Percentiles rank a stretch among this genome's conserved stretches.
Conservation (phyloP, 2,113 vertebrate species). For the Albula glossodonta region DNA sequence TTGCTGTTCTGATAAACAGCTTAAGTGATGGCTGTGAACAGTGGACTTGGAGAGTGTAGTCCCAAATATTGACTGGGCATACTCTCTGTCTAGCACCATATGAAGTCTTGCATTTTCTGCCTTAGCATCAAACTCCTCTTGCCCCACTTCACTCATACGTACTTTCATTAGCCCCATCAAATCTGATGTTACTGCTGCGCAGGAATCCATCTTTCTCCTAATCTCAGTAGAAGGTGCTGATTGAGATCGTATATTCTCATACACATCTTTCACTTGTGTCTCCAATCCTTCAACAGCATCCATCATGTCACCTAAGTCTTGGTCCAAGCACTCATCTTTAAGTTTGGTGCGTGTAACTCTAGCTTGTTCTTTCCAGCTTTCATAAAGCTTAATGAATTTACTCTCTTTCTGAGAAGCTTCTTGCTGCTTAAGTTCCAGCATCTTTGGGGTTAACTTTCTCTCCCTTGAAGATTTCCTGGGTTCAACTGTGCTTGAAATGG, state of each 20-base stretch:
- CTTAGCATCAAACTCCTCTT: conserved; percentile 41
- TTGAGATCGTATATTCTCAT: conserved; percentile 17
- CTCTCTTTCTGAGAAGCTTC: conserved; percentile 18
- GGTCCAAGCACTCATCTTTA: conserved; percentile 32
- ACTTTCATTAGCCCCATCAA: conserved; percentile 40
- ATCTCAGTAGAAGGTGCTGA: conserved; percentile 18
- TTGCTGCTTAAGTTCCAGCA: conserved; percentile 30
- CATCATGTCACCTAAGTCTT: conserved; percentile 26
- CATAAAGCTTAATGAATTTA: conserved; percentile 25
- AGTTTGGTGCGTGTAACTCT: conserved; percentile 15
- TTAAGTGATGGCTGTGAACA: conserved; percentile 16
- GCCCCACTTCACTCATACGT: conserved; percentile 33
- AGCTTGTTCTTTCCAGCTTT: conserved; percentile 31
- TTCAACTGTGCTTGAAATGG: no score
- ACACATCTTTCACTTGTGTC: conserved; percentile 9
- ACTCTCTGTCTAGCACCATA: conserved; percentile 40
- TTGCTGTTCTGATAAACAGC: conserved; percentile 1
- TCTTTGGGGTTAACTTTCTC: conserved; percentile 31
- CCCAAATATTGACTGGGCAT: conserved; percentile 39
- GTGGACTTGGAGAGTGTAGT: conserved; percentile 7
- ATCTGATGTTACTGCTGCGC: conserved; percentile 34
- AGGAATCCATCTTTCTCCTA: conserved; percentile 37
- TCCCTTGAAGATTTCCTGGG: conserved; percentile 25
- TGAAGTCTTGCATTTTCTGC: conserved; percentile 37
- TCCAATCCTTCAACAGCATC: conserved; percentile 25